Base-by-base conservation (phyloP, 2,888 invertebrate species). In the Villa cingulata region DNA sequence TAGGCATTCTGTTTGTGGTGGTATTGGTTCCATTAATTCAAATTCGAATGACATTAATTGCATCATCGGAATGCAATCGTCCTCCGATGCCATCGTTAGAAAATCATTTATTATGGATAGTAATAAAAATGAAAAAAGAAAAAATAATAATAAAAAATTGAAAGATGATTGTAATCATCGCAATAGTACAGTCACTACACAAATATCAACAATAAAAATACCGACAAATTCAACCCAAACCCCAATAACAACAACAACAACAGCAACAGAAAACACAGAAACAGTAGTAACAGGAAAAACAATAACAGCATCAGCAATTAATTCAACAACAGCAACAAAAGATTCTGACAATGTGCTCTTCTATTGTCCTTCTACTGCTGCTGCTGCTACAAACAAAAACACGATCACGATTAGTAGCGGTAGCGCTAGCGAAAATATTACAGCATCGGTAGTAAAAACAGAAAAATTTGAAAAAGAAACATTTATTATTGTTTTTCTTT, bases 371-470 rank as follows among this genome's bases (percentile, higher is more conserved):
- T 53, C 50, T 53, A 32, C 12, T 32, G 12, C 6, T 32, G 12
- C 3, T 12, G 1, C 29, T 32, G 29, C 29, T 32, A 12, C 1
- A 23, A 32, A 27, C 27, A 27, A 27, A 9, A 27, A 27, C n/a
- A n/a, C n/a, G n/a, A n/a, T n/a, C n/a, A n/a, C n/a, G n/a, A n/a
- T n/a, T n/a, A n/a, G 7, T 15, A 16, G 6, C 18, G 55, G 50
- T 55, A 55, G 18, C 18, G 18, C 18, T 18, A 37, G 48, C 52
- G 57, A 57, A 53, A 54, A 54, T 54, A 71, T 72, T 66, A 18
- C 37, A 37, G 18, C 18, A 37, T 74, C 74, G 76, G 76, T 76
- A 75, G 72, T 74, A 73, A n/a, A n/a, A n/a, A n/a, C n/a, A n/a
- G n/a, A n/a, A n/a, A n/a, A n/a, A n/a, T n/a, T n/a, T n/a, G n/a